Evolutionary conservation across 1,140 invertebrate genomes (phyloP).

Genomic region (Dendrolimus kikuchii): DNA sequence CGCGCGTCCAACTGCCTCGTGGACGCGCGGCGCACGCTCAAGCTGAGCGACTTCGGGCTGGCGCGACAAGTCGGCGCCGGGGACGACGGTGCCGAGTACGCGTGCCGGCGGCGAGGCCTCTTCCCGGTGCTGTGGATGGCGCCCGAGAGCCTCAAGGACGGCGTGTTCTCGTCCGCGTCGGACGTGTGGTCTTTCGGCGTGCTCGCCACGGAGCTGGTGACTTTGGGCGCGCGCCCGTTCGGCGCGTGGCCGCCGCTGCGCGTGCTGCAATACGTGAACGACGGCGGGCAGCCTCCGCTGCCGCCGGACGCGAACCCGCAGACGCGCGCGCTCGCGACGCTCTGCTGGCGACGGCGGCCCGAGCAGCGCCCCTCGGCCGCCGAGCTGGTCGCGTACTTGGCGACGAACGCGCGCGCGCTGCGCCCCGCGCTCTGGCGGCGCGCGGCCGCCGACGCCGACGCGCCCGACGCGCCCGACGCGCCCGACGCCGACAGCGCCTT

Average conservation of each 20-base stretch:
- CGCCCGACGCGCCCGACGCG: conserved; percentile 4
- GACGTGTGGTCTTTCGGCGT: conserved; percentile 93
- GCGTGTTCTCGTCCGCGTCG: conserved; percentile 88
- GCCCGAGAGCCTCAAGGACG: conserved; percentile 83
- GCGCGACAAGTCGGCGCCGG: conserved; percentile 75
- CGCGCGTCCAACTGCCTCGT: conserved; percentile 92
- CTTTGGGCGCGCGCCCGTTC: conserved; percentile 92
- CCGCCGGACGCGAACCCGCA: conserved; percentile 12
- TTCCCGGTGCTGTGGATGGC: conserved; percentile 96
- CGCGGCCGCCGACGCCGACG: conserved; percentile 2
- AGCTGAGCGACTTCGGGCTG: conserved; percentile 96
- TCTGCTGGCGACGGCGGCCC: conserved; percentile 84
- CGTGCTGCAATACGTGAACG: conserved; percentile 9
- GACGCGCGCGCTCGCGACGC: conserved; percentile 78
- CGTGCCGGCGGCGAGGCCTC: conserved; percentile 89
- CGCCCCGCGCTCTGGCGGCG: conserved; percentile 7
- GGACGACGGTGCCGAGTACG: conserved; percentile 11
- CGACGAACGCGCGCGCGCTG: conserved; percentile 54
- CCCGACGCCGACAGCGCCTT: conserved; percentile 12
- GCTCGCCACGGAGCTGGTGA: conserved; percentile 87
- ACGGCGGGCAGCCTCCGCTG: conserved; percentile 9
- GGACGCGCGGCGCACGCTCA: conserved; percentile 85
- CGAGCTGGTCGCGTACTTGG: conserved; percentile 86
- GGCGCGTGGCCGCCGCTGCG: conserved; percentile 82
- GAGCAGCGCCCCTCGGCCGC: conserved; percentile 80